Percentiles rank a stretch among this genome's conserved stretches.
phyloP scores from a whole-genome alignment of 2,113 vertebrate genomes.

The Orientallactaga bullata region DNA sequence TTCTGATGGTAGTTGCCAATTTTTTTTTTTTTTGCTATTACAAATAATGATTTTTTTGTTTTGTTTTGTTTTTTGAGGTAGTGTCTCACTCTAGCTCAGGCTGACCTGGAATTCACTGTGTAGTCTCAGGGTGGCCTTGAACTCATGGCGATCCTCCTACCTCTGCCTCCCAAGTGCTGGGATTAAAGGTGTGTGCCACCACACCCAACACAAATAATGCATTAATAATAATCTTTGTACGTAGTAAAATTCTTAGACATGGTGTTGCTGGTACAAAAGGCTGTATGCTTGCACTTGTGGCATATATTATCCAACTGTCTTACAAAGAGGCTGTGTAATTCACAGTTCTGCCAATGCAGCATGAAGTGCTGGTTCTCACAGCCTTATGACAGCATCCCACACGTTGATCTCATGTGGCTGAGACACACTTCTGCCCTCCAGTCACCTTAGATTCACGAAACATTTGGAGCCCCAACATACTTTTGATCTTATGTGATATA shows the following conservation, averaged over 20 bases:
- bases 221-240: conserved; percentile 12
- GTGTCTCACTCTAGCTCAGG: no score
- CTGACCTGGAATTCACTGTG: no score
- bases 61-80: no score
- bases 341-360: background rate
- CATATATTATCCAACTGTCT: accelerated
- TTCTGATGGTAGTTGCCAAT: background rate
- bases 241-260: background rate
- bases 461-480: background rate
- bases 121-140: no score
- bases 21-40: background rate
- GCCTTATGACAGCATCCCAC: background rate
- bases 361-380: background rate
- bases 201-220: conserved; percentile 10
- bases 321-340: background rate
- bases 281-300: background rate
- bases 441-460: conserved; percentile 4
- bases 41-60: no score
- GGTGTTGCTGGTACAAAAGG: background rate
- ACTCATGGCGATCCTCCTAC: no score
- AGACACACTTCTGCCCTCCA: background rate
- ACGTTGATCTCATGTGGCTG: no score
- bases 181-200: no score
- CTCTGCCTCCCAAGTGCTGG: background rate
- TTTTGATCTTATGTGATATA: background rate